These are phyloP conservation scores for Acrocyrtus sp. DNA, from an alignment of 2,888 invertebrate species.

Conservation along the genomic window DNA sequence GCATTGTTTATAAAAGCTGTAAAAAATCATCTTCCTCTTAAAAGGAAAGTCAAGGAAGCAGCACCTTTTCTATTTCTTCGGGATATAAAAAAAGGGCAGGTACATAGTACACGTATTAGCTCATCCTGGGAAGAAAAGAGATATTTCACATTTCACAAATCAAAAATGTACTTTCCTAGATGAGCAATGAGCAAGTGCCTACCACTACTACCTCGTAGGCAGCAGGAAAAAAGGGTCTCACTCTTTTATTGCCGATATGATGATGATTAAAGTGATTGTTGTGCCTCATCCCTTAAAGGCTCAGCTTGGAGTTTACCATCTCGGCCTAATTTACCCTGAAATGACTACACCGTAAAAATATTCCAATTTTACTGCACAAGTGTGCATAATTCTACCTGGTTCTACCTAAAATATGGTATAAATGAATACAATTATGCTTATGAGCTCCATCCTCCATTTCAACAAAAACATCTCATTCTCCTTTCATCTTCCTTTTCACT, in stretches of 20 bases:
- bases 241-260: background rate
- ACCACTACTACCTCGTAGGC: slow-evolving; percentile 17
- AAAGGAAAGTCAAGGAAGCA: slow-evolving; percentile 3
- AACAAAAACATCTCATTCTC: too few species aligned
- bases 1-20: slow-evolving; percentile 33
- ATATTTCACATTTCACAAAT: slow-evolving; percentile 43
- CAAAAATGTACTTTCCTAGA: too few species aligned
- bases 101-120: slow-evolving; percentile 29
- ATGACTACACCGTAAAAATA: slow-evolving; percentile 23
- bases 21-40: slow-evolving; percentile 8
- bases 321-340: slow-evolving; percentile 41
- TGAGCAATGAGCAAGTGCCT: slow-evolving; percentile 35
- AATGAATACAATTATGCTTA: too few species aligned
- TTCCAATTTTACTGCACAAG: slow-evolving; percentile 22
- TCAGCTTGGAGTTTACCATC: slow-evolving; percentile 23
- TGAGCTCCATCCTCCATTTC: too few species aligned
- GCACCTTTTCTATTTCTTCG: background rate
- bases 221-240: slow-evolving; percentile 27
- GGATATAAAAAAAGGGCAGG: slow-evolving; percentile 20
- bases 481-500: too few species aligned
- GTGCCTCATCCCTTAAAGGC: background rate
- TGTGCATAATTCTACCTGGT: too few species aligned
- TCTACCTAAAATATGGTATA: too few species aligned
- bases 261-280: slow-evolving; percentile 38
- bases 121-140: slow-evolving; percentile 30